These are phyloP conservation scores for Pampusana beccarii DNA, from an alignment of 2,113 vertebrate species.

Conservation along the genomic window DNA sequence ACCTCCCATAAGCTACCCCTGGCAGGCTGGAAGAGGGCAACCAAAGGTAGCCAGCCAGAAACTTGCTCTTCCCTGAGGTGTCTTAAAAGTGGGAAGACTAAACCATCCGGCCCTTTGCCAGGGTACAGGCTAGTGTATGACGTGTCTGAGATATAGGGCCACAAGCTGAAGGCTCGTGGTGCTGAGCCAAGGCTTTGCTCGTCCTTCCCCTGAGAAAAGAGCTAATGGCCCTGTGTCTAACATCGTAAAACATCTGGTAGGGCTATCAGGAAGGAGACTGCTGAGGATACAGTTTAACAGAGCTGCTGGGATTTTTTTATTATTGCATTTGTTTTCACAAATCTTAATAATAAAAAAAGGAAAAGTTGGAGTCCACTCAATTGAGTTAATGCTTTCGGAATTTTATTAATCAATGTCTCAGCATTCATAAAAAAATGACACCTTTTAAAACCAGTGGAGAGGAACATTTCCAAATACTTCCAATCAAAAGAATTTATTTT, in stretches of 20 bases:
- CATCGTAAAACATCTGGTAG: constrained; percentile 76
- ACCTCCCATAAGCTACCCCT: neutral
- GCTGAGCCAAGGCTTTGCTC: constrained; percentile 50
- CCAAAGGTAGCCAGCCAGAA: neutral
- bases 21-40: neutral
- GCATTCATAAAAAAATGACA: constrained; percentile 77
- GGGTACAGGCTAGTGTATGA: neutral
- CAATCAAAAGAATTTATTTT: constrained; percentile 77
- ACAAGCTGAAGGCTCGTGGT: neutral
- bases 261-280: constrained; percentile 66
- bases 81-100: neutral
- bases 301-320: constrained; percentile 72
- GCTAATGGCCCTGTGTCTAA: constrained; percentile 26
- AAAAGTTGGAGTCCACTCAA: constrained; percentile 70
- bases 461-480: constrained; percentile 76
- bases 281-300: constrained; percentile 74
- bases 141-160: neutral
- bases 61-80: neutral
- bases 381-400: constrained; percentile 79
- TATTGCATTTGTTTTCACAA: constrained; percentile 75
- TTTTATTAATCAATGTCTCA: constrained; percentile 81
- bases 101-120: neutral
- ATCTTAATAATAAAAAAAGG: constrained; percentile 54
- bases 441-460: constrained; percentile 76
- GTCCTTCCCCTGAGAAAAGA: constrained; percentile 41